Percentiles rank a stretch among this genome's conserved stretches.
Conservation (phyloP, 2,888 invertebrate genomes). For the Volucella bombylans region DNA sequence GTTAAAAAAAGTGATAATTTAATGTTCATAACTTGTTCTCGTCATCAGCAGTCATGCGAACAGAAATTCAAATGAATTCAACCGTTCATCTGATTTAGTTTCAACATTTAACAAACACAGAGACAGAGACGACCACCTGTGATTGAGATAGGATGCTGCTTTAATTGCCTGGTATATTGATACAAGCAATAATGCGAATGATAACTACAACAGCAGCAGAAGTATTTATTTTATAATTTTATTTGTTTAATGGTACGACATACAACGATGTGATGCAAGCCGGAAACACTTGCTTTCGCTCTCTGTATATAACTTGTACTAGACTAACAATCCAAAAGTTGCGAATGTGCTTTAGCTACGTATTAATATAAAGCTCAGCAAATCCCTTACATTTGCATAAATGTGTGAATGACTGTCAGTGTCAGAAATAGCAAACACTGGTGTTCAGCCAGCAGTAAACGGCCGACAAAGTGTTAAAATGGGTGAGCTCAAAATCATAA, state of each 20-base stretch:
- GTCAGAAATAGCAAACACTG: background rate
- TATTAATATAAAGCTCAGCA: conserved; percentile 5
- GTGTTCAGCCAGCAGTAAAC: background rate
- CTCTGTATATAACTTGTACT: background rate
- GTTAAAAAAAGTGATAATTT: background rate
- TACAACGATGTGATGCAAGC: background rate
- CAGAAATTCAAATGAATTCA: conserved; percentile 15
- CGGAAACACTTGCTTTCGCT: background rate
- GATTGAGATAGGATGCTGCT: background rate
- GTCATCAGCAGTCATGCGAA: conserved; percentile 22
- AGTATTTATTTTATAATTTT: conserved; percentile 27
- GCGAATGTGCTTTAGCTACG: background rate
- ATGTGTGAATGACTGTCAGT: conserved; percentile 19
- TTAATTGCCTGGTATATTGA: background rate
- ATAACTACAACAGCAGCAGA: conserved; percentile 10
- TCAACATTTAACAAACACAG: background rate
- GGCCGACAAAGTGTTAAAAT: background rate
- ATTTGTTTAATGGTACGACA: conserved; percentile 10
- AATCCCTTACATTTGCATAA: conserved; percentile 14
- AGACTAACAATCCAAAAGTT: background rate
- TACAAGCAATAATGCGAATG: background rate
- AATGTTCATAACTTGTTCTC: background rate
- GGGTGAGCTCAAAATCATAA: conserved; percentile 10
- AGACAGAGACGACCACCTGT: conserved; percentile 13
- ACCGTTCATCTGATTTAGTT: conserved; percentile 12